Evolutionary conservation across 2,113 vertebrate species (phyloP).

Genomic region (Cepphus grylle): DNA sequence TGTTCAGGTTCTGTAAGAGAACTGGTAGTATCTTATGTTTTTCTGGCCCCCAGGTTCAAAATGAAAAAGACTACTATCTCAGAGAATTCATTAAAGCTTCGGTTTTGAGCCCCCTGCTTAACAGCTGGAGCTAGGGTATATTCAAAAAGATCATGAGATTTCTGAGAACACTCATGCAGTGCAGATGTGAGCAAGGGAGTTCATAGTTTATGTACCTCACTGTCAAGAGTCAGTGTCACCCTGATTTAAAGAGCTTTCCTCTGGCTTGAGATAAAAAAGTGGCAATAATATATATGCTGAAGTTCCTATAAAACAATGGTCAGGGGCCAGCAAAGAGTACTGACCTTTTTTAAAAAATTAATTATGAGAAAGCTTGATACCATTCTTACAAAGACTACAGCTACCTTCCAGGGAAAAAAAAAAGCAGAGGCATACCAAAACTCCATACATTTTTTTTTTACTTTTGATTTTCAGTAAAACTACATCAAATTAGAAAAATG

Average conservation of each 20-base stretch:
- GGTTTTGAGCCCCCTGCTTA: not conserved
- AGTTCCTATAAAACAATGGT: not conserved
- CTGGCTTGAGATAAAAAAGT: not conserved
- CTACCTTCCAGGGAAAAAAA: not conserved
- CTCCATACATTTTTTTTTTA: not conserved
- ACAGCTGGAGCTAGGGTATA: not conserved
- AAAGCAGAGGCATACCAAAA: not conserved
- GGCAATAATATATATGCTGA: not conserved
- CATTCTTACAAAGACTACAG: not conserved
- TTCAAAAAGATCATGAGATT: not conserved
- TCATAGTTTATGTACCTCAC: not conserved
- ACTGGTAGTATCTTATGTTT: rapidly evolving
- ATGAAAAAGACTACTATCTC: not conserved
- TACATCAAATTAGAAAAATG: not conserved
- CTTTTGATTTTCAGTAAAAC: not conserved
- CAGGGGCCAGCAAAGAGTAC: not conserved
- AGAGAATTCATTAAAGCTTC: not conserved
- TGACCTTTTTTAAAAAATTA: not conserved
- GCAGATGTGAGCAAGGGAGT: not conserved
- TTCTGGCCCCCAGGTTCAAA: not conserved
- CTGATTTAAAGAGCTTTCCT: not conserved
- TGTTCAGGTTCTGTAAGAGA: not conserved
- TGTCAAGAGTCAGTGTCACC: not conserved
- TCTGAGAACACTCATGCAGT: not conserved
- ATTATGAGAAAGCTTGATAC: not conserved